Percentiles rank a stretch among this genome's conserved stretches.
phyloP scores from a whole-genome alignment of 2,888 invertebrate species.

The Nemurella pictetii region DNA sequence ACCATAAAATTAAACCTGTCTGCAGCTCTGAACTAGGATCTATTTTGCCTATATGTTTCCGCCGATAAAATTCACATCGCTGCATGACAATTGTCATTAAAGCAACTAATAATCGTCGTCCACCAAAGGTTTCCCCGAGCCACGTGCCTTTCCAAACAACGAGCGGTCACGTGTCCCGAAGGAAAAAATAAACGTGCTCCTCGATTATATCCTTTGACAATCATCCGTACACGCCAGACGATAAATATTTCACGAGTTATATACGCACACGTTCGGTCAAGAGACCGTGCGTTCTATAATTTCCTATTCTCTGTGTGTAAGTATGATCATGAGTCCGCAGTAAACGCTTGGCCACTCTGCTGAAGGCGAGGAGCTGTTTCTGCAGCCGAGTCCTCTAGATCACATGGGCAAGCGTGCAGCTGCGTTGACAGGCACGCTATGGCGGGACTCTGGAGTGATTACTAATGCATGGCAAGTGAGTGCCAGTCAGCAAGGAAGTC shows the following conservation, averaged over 20 bases:
- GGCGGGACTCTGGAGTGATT: not conserved
- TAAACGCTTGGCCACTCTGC: not conserved
- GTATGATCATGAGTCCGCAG: not conserved
- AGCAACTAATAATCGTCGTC: not conserved
- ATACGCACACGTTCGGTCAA: not conserved
- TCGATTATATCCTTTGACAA: not conserved
- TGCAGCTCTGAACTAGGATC: no score
- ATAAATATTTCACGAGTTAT: not conserved
- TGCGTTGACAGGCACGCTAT: not conserved
- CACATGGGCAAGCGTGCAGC: not conserved
- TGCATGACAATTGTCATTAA: not conserved
- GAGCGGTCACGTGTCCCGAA: no score
- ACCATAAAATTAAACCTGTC: no score
- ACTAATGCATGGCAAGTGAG: not conserved
- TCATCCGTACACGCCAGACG: not conserved
- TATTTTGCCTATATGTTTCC: no score
- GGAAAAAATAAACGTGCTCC: not conserved
- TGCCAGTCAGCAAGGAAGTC: not conserved
- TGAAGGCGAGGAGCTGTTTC: not conserved
- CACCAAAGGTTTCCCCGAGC: no score
- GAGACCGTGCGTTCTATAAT: no score
- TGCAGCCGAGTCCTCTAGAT: not conserved
- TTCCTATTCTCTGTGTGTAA: not conserved
- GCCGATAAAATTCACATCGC: not conserved
- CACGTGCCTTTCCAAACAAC: not conserved